A percentile compares a stretch with the other conserved stretches of the same genome.
These are phyloP conservation scores for Alsophila aescularia DNA, from an alignment of 2,888 invertebrate species.

Conservation along the genomic window DNA sequence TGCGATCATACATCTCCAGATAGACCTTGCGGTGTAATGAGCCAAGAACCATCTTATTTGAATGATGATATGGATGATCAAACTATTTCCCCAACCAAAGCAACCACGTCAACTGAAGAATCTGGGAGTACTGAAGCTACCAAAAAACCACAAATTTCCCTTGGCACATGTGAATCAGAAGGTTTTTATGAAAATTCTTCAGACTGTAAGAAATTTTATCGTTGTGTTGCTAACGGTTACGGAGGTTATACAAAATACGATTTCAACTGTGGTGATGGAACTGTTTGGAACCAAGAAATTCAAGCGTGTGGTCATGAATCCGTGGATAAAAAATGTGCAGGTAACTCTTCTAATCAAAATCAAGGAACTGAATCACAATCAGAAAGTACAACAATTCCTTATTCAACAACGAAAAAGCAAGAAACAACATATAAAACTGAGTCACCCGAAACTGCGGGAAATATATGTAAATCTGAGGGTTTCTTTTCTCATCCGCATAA, in stretches of 20 bases:
- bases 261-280: slow-evolving; percentile 89
- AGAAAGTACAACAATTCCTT: slow-evolving; percentile 29
- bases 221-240: slow-evolving; percentile 87
- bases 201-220: slow-evolving; percentile 89
- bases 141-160: slow-evolving; percentile 35
- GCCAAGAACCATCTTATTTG: slow-evolving; percentile 19
- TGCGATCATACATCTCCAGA: slow-evolving; percentile 75
- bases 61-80: slow-evolving; percentile 29
- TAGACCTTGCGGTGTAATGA: slow-evolving; percentile 18
- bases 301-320: slow-evolving; percentile 83
- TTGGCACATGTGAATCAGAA: slow-evolving; percentile 77
- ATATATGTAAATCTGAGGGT: slow-evolving; percentile 85
- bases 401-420: slow-evolving; percentile 25
- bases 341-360: slow-evolving; percentile 13
- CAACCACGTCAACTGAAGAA: slow-evolving; percentile 12
- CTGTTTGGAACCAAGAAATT: slow-evolving; percentile 85
- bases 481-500: slow-evolving; percentile 87
- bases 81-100: slow-evolving; percentile 11
- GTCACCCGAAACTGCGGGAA: slow-evolving; percentile 34
- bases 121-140: slow-evolving; percentile 13
- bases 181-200: slow-evolving; percentile 88
- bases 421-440: slow-evolving; percentile 25
- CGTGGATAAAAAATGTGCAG: slow-evolving; percentile 41
- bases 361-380: slow-evolving; percentile 11
- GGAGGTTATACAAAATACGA: slow-evolving; percentile 86